Conservation (phyloP, 2,113 vertebrate genomes). For the Theristicus caerulescens region DNA sequence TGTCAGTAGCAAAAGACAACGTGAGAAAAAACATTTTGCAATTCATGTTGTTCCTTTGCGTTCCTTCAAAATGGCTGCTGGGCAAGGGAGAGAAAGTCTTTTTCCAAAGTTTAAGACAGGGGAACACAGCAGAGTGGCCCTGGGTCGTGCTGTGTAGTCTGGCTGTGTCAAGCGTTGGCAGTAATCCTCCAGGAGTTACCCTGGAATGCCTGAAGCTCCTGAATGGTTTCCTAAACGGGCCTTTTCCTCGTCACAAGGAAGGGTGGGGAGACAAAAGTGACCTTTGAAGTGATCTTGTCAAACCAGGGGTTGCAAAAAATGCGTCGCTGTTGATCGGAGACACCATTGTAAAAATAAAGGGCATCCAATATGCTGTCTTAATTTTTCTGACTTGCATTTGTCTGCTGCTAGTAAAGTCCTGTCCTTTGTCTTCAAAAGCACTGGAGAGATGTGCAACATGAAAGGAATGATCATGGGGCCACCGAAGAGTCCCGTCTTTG, state of each 20-base stretch:
- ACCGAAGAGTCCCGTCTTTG: constrained; percentile 37
- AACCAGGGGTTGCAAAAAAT: not conserved
- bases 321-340: constrained; percentile 20
- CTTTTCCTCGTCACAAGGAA: constrained; percentile 1
- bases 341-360: not conserved
- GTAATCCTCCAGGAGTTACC: not conserved
- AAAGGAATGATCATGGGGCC: constrained; percentile 43
- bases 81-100: not conserved
- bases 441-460: constrained; percentile 39
- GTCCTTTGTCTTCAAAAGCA: constrained; percentile 66
- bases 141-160: not conserved
- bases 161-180: not conserved
- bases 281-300: constrained; percentile 19
- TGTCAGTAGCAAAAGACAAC: constrained; percentile 18
- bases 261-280: not conserved
- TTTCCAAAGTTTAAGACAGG: not conserved
- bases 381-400: not conserved
- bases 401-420: constrained; percentile 25
- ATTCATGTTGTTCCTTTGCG: constrained; percentile 43
- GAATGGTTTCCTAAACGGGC: not conserved
- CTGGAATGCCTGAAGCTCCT: constrained; percentile 4
- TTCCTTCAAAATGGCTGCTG: not conserved
- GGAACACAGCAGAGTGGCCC: not conserved
- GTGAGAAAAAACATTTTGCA: constrained; percentile 50
- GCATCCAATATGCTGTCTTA: not conserved